These are phyloP conservation scores for Pachypeltis micranthus DNA, from an alignment of 1,140 invertebrate species.

Conservation along the genomic window DNA sequence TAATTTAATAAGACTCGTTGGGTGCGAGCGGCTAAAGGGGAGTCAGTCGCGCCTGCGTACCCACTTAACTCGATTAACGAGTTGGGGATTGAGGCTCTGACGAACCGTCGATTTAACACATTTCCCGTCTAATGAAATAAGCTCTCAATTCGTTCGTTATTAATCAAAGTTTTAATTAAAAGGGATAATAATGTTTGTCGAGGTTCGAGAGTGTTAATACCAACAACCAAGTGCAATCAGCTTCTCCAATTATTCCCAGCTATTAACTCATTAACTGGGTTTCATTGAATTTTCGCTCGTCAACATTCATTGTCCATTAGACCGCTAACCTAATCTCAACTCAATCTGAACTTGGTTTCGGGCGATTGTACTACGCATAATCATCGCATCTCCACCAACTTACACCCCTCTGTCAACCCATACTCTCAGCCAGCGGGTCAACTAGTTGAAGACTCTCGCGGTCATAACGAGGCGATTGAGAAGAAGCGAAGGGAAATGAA, in stretches of 20 bases:
- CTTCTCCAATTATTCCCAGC: constrained; percentile 4
- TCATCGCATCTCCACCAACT: no score
- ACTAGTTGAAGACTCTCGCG: no score
- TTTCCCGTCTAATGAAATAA: constrained; percentile 20
- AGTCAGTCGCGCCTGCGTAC: constrained; percentile 5
- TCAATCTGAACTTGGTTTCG: background rate
- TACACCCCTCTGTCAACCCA: no score
- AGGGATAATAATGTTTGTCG: constrained; percentile 7
- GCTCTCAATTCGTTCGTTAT: constrained; percentile 22
- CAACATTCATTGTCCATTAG: background rate
- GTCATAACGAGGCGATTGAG: no score
- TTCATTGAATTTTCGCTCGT: constrained; percentile 4
- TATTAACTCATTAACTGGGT: background rate
- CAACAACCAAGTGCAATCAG: background rate
- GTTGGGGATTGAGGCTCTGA: constrained; percentile 15
- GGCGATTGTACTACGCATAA: no score
- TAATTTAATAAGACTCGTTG: background rate
- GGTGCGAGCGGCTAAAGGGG: background rate
- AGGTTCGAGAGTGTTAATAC: constrained; percentile 2
- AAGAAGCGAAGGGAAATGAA: no score
- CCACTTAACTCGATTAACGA: constrained; percentile 16
- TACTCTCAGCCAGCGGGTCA: no score
- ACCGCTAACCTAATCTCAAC: background rate
- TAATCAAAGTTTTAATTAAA: constrained; percentile 24
- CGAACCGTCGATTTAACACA: constrained; percentile 21